These are phyloP conservation scores for Indicator indicator DNA, from an alignment of 2,113 vertebrate species.

Conservation along the genomic window DNA sequence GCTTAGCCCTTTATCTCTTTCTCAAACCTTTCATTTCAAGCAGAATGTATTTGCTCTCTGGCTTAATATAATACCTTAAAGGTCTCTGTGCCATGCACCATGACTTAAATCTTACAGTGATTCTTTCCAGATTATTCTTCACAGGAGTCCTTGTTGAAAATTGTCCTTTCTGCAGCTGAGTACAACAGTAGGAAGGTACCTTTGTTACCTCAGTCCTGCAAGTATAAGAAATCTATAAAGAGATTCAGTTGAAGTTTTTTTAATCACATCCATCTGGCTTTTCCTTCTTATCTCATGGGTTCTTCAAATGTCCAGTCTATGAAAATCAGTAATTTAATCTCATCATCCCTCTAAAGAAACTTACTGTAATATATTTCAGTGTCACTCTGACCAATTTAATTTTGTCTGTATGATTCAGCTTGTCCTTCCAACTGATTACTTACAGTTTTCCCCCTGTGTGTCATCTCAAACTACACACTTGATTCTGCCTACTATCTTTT, in stretches of 20 bases:
- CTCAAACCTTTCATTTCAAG: neutral
- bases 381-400: neutral
- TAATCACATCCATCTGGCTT: neutral
- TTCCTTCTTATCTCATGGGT: neutral
- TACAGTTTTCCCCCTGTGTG: accelerated
- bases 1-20: neutral
- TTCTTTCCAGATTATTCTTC: neutral
- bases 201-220: neutral
- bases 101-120: neutral
- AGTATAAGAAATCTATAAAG: neutral
- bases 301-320: neutral
- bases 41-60: neutral
- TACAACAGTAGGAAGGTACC: neutral
- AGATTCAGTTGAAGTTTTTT: neutral
- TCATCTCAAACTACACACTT: neutral
- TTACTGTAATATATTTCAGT: neutral
- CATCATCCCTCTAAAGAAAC: neutral
- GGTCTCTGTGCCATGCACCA: neutral
- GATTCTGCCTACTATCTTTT: neutral
- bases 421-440: neutral
- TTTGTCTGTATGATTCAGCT: neutral
- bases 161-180: neutral
- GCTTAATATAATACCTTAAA: neutral
- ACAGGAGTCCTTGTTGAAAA: neutral
- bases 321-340: neutral